Evolutionary conservation across 2,113 vertebrate genomes (phyloP).

Genomic region (Chaenogobius annularis): DNA sequence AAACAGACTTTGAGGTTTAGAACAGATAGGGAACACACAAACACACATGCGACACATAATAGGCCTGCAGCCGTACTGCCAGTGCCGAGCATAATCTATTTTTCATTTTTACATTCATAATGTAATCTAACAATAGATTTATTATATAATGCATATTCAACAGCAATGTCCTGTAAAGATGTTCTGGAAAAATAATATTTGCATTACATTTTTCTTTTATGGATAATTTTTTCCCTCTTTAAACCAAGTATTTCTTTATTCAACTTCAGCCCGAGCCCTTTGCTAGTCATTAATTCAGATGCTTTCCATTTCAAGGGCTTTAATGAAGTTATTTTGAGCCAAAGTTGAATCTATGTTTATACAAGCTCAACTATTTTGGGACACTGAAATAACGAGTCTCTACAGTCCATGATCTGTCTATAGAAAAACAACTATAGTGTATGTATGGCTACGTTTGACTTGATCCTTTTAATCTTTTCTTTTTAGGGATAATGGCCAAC

Average conservation of each 20-base stretch:
- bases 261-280: no score
- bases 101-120: no score
- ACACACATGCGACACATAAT: not conserved
- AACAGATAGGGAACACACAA: not conserved
- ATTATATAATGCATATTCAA: no score
- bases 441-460: slow-evolving; percentile 2
- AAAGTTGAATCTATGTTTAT: slow-evolving; percentile 1
- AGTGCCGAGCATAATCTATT: no score
- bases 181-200: no score
- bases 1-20: not conserved
- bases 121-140: no score
- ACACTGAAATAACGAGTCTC: slow-evolving; percentile 18
- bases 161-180: no score
- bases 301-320: slow-evolving; percentile 27
- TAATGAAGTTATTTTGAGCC: slow-evolving; percentile 27
- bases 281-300: slow-evolving; percentile 15
- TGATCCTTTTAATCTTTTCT: not conserved
- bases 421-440: slow-evolving; percentile 16
- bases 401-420: not conserved
- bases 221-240: no score
- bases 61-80: no score
- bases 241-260: no score
- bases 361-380: slow-evolving; percentile 4
- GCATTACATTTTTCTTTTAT: no score
- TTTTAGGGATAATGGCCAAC: no score